Base-by-base conservation (phyloP, 1,140 invertebrate species). In the Orussus abietinus region DNA sequence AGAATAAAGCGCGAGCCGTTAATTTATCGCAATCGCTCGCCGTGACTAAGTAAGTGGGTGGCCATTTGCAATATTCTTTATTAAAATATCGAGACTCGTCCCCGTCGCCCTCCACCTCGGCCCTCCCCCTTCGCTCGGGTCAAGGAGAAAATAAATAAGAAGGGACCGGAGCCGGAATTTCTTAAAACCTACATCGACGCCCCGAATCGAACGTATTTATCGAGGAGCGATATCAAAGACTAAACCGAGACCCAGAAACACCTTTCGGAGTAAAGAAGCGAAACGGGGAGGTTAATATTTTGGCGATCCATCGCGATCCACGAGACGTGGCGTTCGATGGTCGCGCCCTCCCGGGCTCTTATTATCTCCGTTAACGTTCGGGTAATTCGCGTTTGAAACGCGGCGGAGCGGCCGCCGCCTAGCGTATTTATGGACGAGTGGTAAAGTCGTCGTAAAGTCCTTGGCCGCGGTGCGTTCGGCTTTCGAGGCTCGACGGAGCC, bases 21-120 rank as follows among this genome's bases (percentile, higher is more conserved):
- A 62, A 62, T 62, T 61, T 57, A 57, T 52, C 58, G 58, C 57
- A 61, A 61, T 62, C 58, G 49, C 26, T 62, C 45, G 42, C 49
- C 50, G 58, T 59, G 56, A 59, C 59, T 63, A 61, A 63, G 57
- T 59, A 55, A 63, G 59, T 62, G 60, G 46, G 50, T 45, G 38
- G 47, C 29, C 29, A 15, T 17, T 38, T 37, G 49, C 45, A 62
- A 61, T 63, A 59, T 62, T 63, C 60, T 63, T 63, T 62, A 63
- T 63, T 63, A 63, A 63, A 63, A 62, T 59, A 59, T 61, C 57
- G 46, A 47, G 44, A 51, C 38, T 40, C 20, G 29, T 20, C 18
- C 32, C 7, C 38, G 12, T 21, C 26, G 13, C 26, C 28, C 22
- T 31, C 20, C 25, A 17, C 43, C 38, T 28, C 40, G 17, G 38